These are phyloP conservation scores for Halocaridina rubra DNA, from an alignment of 2,888 invertebrate genomes.

Conservation along the genomic window DNA sequence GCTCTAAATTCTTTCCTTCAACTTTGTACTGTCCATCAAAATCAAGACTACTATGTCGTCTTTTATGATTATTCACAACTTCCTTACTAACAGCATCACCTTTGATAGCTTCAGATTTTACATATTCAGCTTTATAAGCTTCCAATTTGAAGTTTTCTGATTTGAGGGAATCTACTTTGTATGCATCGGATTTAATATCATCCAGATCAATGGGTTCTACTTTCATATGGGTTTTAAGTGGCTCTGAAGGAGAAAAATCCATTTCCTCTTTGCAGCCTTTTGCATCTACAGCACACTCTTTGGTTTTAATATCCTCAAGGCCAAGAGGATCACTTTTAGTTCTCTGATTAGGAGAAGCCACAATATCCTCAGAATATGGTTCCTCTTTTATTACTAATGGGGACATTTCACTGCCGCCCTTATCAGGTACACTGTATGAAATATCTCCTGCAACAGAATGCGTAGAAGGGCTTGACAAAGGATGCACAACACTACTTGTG, in stretches of 20 bases:
- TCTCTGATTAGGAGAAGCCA: conserved; percentile 32
- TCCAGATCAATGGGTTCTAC: conserved; percentile 25
- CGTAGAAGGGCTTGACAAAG: conserved; percentile 37
- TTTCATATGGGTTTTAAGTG: conserved; percentile 19
- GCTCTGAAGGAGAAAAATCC: conserved; percentile 17
- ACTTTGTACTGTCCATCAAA: conserved; percentile 32
- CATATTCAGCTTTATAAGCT: conserved; percentile 15
- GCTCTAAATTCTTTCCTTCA: conserved; percentile 12
- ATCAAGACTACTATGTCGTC: conserved; percentile 48
- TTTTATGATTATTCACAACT: conserved; percentile 44
- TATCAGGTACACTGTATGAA: conserved; percentile 53
- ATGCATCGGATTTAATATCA: conserved; percentile 31
- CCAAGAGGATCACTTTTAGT: conserved; percentile 33
- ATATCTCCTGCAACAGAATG: conserved; percentile 23
- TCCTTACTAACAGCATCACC: conserved; percentile 38
- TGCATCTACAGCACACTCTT: conserved; percentile 39
- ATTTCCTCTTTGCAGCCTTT: conserved; percentile 38
- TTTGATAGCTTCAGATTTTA: conserved; percentile 6
- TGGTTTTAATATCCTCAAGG: conserved; percentile 39
- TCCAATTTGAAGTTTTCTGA: conserved; percentile 33
- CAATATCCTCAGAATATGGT: conserved; percentile 30
- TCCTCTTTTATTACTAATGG: conserved; percentile 51
- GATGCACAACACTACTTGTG: conserved; percentile 44
- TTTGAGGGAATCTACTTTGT: conserved; percentile 35
- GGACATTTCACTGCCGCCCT: conserved; percentile 45